Base-by-base conservation (phyloP, 2,888 invertebrate genomes). In the Ceramica pisi region DNA sequence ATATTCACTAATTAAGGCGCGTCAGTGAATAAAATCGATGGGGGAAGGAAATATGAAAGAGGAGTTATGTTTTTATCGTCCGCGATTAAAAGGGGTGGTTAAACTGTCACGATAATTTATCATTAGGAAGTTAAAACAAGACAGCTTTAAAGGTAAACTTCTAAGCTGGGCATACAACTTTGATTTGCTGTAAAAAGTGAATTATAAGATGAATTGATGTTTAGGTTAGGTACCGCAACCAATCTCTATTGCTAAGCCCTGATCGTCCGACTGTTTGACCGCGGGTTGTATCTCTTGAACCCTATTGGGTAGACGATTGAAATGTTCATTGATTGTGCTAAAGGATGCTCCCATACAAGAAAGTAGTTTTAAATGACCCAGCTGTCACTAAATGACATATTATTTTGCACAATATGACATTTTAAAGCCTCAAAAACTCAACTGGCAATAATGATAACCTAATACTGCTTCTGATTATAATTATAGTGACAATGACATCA, bases 61-160 rank as follows among this genome's bases (percentile, higher is more conserved):
- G 4, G 31, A 51, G 38, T 62, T 53, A 78, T 63, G 38, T 63
- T 46, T 23, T 41, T 63, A 48, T 78, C 31, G 62, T 44, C 31
- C 23, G n/a, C 57, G 46, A 5, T 78, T 48, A 59, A 59, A 78
- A 59, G 62, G 57, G 71, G 14, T 46, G 8, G 19, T 59, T 41
- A 78, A 78, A 48, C 55, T 55, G 71, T 57, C 71, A 50, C 26
- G 35, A 12, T 69, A 12, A 78, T 59, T 78, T 63, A 78, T 75
- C 51, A 63, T 59, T 48, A 31, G n/a, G n/a, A 2, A 31, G 19
- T 71, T 78, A 48, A 35, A 53, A 74, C 16, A n/a, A 69, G 26
- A n/a, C 16, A 31, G 12, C 23, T 77, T 78, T 46, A 23, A 21
- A 31, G 23, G 19, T 21, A 4, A 38, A 57, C 57, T 38, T 38